phyloP scores from a whole-genome alignment of 2,797 vertebrate species.

The Dendrocincla tyrannina region DNA sequence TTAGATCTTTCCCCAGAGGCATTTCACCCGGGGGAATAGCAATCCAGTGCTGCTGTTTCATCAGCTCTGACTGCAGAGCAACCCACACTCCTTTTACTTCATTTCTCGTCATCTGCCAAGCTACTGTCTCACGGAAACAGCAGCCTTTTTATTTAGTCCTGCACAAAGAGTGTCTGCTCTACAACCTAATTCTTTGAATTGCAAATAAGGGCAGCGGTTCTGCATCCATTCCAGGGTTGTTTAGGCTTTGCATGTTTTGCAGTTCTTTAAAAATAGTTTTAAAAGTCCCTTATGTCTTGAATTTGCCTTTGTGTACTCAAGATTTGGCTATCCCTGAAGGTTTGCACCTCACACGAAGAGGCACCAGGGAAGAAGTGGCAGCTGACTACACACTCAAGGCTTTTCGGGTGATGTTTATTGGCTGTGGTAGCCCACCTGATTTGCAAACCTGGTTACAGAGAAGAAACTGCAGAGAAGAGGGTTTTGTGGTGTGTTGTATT shows the following conservation, averaged over 20 bases:
- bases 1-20: not conserved
- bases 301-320: not conserved
- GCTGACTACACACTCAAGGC: too few relatives aligned
- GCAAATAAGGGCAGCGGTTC: not conserved
- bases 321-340: accelerated
- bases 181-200: not conserved
- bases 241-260: not conserved
- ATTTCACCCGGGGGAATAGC: not conserved
- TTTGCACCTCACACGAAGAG: not conserved
- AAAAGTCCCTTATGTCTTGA: not conserved
- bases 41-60: not conserved
- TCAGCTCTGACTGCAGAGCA: not conserved
- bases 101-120: not conserved
- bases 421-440: not conserved
- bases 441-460: not conserved
- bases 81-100: accelerated
- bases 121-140: not conserved
- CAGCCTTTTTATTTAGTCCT: not conserved
- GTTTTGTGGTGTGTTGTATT: not conserved
- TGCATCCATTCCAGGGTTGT: not conserved
- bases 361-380: not conserved
- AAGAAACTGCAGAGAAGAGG: not conserved
- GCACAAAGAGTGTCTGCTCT: not conserved
- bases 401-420: not conserved
- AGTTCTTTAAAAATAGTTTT: not conserved